These are phyloP conservation scores for Apocrypta bakeri DNA, from an alignment of 1,140 invertebrate genomes.

Conservation along the genomic window DNA sequence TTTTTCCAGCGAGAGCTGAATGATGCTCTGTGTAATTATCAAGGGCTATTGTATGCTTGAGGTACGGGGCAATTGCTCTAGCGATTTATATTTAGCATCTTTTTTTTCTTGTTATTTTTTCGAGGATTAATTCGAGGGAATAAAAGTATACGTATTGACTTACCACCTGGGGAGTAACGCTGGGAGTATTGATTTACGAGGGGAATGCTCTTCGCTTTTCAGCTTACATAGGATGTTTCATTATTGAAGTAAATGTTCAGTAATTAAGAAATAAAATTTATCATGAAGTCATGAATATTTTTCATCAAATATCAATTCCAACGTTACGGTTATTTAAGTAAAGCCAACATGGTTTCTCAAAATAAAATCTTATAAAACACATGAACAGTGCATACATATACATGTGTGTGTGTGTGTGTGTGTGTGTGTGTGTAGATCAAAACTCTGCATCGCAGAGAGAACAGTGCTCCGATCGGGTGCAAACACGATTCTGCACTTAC, in stretches of 20 bases:
- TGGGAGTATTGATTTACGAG: not conserved
- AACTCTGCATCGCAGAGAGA: not conserved
- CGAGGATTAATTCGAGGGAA: not conserved
- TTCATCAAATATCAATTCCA: too few relatives aligned
- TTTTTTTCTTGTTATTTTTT: not conserved
- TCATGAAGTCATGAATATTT: too few relatives aligned
- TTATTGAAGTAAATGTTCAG: too few relatives aligned
- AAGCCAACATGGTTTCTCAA: too few relatives aligned
- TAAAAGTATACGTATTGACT: too few relatives aligned
- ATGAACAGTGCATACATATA: too few relatives aligned
- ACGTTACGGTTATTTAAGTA: too few relatives aligned
- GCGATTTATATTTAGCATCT: not conserved
- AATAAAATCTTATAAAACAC: too few relatives aligned
- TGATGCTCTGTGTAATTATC: slow-evolving; percentile 10
- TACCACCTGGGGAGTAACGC: not conserved
- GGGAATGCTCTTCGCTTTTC: not conserved
- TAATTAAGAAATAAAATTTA: too few relatives aligned
- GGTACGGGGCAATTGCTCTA: not conserved
- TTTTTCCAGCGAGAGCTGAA: not conserved
- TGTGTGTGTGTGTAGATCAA: not conserved
- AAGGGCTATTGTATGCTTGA: not conserved
- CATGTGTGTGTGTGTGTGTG: too few relatives aligned
- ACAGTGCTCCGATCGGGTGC: slow-evolving; percentile 37
- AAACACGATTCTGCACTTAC: slow-evolving; percentile 57
- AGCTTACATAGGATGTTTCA: not conserved